Conservation (phyloP, 1,140 invertebrate species). For the Apis laboriosa region DNA sequence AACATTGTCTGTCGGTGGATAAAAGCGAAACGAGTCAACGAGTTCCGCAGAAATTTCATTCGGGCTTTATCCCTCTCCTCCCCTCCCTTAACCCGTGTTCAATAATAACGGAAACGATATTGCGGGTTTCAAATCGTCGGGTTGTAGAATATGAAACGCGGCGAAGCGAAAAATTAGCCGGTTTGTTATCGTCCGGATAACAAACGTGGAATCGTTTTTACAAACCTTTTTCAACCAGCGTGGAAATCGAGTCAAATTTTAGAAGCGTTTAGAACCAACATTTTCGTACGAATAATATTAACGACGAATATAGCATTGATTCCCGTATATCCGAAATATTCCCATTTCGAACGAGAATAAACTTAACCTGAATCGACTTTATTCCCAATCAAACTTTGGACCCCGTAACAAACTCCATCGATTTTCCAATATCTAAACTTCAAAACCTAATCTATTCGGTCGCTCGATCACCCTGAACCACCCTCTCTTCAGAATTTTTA, state of each 20-base stretch:
- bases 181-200: neutral
- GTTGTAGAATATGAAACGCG: constrained; percentile 11
- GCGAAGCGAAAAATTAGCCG: constrained; percentile 7
- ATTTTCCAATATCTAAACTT: neutral
- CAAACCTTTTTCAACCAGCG: too few species aligned
- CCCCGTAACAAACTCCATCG: neutral
- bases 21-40: constrained; percentile 7
- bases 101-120: constrained; percentile 34
- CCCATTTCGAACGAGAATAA: neutral
- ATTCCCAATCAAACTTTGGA: neutral
- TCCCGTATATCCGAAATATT: too few species aligned
- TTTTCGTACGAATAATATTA: too few species aligned
- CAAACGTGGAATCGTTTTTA: neutral
- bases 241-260: too few species aligned
- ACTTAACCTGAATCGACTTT: neutral
- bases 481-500: too few species aligned
- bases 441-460: neutral
- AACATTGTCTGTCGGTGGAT: neutral
- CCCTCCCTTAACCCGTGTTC: constrained; percentile 3
- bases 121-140: neutral
- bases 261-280: too few species aligned
- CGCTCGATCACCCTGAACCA: neutral
- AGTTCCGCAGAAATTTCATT: constrained; percentile 23
- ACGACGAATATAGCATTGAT: too few species aligned
- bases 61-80: constrained; percentile 18